phyloP scores from a whole-genome alignment of 2,888 invertebrate species.

The Idaea aversata region DNA sequence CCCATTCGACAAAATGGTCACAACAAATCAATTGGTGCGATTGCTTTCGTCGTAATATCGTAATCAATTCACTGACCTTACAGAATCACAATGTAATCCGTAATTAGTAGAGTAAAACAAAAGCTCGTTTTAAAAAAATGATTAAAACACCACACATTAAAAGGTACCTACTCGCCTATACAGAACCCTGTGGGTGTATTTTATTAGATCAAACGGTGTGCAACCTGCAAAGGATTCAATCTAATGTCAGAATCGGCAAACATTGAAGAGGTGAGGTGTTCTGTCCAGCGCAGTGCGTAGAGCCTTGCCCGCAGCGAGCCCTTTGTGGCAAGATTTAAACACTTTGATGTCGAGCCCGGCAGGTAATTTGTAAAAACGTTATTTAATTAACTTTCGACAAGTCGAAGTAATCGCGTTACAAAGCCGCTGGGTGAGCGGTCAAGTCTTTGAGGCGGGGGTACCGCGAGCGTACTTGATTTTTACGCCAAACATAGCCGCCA shows the following conservation, averaged over 20 bases:
- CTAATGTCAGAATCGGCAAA: constrained; percentile 5
- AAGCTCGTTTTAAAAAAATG: background rate
- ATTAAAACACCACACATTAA: background rate
- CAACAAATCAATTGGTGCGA: background rate
- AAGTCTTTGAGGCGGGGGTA: constrained; percentile 65
- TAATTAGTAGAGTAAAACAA: background rate
- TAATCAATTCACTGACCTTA: background rate
- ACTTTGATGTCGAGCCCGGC: constrained; percentile 73
- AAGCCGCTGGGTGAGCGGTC: constrained; percentile 72
- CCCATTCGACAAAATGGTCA: constrained; percentile 28
- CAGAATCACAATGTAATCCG: background rate
- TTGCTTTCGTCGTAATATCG: constrained; percentile 1
- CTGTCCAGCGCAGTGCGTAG: constrained; percentile 63
- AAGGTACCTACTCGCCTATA: background rate
- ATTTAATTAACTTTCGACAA: constrained; percentile 81
- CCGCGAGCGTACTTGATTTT: constrained; percentile 68
- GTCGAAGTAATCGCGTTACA: constrained; percentile 78
- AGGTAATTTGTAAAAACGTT: constrained; percentile 80
- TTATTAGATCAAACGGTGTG: background rate
- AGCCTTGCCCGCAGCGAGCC: constrained; percentile 65
- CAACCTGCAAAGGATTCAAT: background rate
- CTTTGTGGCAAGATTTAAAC: constrained; percentile 71
- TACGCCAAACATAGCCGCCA: constrained; percentile 69
- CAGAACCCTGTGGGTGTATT: background rate
- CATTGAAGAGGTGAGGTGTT: constrained; percentile 54